These are phyloP conservation scores for Trypoxylus dichotomus DNA, from an alignment of 1,140 invertebrate genomes.

Conservation along the genomic window DNA sequence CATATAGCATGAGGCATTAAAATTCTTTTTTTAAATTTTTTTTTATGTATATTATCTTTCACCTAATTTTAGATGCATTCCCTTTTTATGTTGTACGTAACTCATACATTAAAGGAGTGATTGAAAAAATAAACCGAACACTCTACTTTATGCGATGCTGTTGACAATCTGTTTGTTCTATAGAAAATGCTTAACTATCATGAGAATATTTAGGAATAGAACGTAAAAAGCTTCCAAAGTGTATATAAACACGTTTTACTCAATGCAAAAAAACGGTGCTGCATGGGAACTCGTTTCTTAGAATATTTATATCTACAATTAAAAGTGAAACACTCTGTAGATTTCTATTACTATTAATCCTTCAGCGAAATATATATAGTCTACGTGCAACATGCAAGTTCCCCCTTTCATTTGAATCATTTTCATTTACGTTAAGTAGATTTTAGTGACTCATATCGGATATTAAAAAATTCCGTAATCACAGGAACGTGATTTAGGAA, in stretches of 20 bases:
- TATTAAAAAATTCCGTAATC: background rate
- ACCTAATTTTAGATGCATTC: background rate
- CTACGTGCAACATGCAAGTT: background rate
- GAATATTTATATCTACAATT: background rate
- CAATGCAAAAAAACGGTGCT: background rate
- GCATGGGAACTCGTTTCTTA: background rate
- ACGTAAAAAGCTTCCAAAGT: too few relatives aligned
- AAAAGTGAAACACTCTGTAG: background rate
- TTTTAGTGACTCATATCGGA: background rate
- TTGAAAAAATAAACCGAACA: constrained; percentile 6
- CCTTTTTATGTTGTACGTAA: background rate
- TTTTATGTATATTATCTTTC: background rate
- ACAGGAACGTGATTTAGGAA: background rate
- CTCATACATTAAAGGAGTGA: background rate
- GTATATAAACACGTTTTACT: background rate
- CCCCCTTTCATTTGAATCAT: background rate
- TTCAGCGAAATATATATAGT: background rate
- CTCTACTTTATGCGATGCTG: constrained; percentile 3
- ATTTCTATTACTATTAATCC: background rate
- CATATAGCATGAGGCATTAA: background rate
- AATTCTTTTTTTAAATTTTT: background rate
- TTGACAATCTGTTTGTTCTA: background rate
- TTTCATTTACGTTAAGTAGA: background rate
- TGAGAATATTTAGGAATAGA: background rate
- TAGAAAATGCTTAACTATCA: background rate